Base-by-base conservation (phyloP, 2,113 vertebrate genomes). In the Hippocampus barbouri region DNA sequence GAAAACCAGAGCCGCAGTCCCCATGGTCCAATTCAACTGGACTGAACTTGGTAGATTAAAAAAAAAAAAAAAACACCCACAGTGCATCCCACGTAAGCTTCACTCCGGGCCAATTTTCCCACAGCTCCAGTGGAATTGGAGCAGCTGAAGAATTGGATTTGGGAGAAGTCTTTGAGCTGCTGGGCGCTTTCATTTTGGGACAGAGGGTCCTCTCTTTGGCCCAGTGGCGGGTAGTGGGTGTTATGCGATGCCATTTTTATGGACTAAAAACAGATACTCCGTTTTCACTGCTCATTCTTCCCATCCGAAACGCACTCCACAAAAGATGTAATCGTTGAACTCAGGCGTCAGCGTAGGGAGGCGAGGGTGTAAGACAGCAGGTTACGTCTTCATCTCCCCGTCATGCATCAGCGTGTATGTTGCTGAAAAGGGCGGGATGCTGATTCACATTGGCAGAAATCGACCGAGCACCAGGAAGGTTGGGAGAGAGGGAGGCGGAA, bases 371-470 rank as follows among this genome's bases (percentile, higher is more conserved):
- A 72, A 25, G 74, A 75, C 78, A 77, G 73, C 75, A 72, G 79
- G 71, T 69, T 75, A 78, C 76, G 56, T 76, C 78, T 82, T 79
- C 83, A 78, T 85, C 78, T 70, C 68, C 71, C 56, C 40, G 51
- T 71, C 66, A 20, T 79, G 85, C 70, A 79, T 88, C 85, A 83
- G 18, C 1, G 34, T 70, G 78, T 62, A 67, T 25, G 67, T 64
- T 7, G 63, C 75, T 71, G 63, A 74, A 79, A 75, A 72, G 57
- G 79, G 49, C n/a, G 64, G 73, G 79, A 73, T 75, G 78, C 84
- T 88, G 87, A 88, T 88, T 89, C 87, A 87, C 72, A 66, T 78
- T 75, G 82, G 84, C 79, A 80, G 79, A 76, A 81, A 86, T 72
- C 69, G 76, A 77, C 66, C 47, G 30, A 69, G 69, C 72, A 70